Base-by-base conservation (phyloP, 1,140 invertebrate species). In the Xylocopa sonorina region DNA sequence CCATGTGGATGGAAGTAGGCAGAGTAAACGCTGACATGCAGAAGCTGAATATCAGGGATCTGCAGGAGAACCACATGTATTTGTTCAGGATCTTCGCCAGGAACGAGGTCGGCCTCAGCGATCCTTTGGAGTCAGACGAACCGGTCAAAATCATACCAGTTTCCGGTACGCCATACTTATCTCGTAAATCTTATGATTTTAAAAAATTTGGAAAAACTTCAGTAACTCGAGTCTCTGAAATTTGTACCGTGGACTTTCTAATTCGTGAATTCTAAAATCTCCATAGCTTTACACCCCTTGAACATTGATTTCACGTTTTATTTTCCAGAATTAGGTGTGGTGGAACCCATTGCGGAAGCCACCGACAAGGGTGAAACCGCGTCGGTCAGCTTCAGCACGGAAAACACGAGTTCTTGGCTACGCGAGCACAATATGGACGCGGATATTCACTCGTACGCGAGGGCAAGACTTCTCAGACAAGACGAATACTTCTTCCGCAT, bases 1-100 rank as follows among this genome's bases (percentile, higher is more conserved):
- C 97, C 5, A 98, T 98, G 97, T 99, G 98, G 98, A 98, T 98
- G 94, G 97, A 98, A 95, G 97, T 98, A 62, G 97, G 97, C 21
- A 95, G 96, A 87, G 97, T 98, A 12, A 95, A 95, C 81, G 96
- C 96, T 1, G 96, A 97, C 78, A 95, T 96, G 50, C 97, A 97
- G 85, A 97, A 96, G 91, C 95, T 98, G 86, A 96, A 96, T 77
- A 97, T 98, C 60, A 95, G 96, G 88, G 97, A 98, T 89, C 92
- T 98, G 67, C 97, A 97, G 91, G 97, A 98, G 90, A 96, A 96
- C 87, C 97, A 98, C 88, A 96, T 97, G 87, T 99, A 99, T 89
- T 94, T 97, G 89, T 95, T 99, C 67, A 94, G 98, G 87, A 98
- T 99, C 87, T 98, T 96, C 90, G 98, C 98, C 21, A 95, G 96